A percentile compares a stretch with the other conserved stretches of the same genome.
phyloP scores from a whole-genome alignment of 1,140 invertebrate species.

The Glomeris maerens region DNA sequence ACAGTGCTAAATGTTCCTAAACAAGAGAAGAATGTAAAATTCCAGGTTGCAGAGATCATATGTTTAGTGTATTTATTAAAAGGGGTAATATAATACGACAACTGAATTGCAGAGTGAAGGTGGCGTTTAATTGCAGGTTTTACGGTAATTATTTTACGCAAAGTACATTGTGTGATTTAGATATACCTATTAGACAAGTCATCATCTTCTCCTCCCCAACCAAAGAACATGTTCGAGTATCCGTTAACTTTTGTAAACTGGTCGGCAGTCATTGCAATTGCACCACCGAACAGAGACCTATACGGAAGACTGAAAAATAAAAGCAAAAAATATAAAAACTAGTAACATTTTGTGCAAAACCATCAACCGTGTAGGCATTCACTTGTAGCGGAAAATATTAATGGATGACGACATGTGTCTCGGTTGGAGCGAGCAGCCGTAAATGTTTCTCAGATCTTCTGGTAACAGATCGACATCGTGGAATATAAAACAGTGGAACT shows the following conservation, averaged over 20 bases:
- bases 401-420: constrained; percentile 4
- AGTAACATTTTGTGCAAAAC: too few species aligned
- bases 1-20: too few species aligned
- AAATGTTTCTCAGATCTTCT: constrained; percentile 79
- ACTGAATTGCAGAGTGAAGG: too few species aligned
- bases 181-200: constrained; percentile 74
- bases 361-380: too few species aligned
- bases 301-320: constrained; percentile 23
- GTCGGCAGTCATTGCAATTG: constrained; percentile 62
- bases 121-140: too few species aligned
- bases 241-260: constrained; percentile 74
- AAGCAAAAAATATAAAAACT: not conserved
- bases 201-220: constrained; percentile 86
- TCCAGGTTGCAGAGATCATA: too few species aligned
- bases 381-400: constrained; percentile 8
- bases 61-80: too few species aligned
- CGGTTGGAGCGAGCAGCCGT: constrained; percentile 56
- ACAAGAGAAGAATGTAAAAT: too few species aligned
- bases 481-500: constrained; percentile 78
- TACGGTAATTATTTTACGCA: not conserved
- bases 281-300: constrained; percentile 45
- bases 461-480: constrained; percentile 91
- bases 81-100: too few species aligned
- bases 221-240: constrained; percentile 83
- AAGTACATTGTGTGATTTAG: too few species aligned